phyloP scores from a whole-genome alignment of 2,888 invertebrate species.

The Mesoligia furuncula region DNA sequence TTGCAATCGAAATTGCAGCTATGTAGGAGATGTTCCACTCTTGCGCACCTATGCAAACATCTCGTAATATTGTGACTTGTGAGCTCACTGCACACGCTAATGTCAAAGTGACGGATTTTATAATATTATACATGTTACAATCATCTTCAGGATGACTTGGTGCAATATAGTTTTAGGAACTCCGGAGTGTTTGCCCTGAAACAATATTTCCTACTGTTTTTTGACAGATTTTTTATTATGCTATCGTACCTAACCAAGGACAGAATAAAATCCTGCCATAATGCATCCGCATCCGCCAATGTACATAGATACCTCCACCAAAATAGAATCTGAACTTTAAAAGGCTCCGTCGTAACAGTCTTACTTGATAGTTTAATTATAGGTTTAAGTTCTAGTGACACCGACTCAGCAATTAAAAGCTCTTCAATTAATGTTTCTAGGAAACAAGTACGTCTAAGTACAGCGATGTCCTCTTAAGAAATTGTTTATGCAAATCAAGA shows the following conservation, averaged over 20 bases:
- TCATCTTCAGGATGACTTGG: background rate
- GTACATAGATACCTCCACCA: background rate
- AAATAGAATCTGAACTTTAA: slow-evolving; percentile 10
- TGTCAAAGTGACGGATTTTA: slow-evolving; percentile 56
- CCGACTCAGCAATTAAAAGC: slow-evolving; percentile 30
- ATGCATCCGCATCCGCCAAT: background rate
- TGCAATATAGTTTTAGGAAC: background rate
- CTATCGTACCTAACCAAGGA: background rate
- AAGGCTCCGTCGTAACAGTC: background rate
- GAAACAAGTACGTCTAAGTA: background rate
- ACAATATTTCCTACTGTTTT: too few species aligned
- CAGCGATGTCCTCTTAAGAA: slow-evolving; percentile 28
- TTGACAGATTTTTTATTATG: background rate
- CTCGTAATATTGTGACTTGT: slow-evolving; percentile 60
- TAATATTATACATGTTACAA: slow-evolving; percentile 14
- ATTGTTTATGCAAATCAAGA: slow-evolving; percentile 45
- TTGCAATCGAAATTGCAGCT: slow-evolving; percentile 61
- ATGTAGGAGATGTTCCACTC: slow-evolving; percentile 47
- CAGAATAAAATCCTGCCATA: background rate
- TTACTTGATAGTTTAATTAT: slow-evolving; percentile 8
- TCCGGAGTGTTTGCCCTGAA: background rate
- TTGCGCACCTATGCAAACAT: slow-evolving; percentile 53
- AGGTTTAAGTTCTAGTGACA: slow-evolving; percentile 7
- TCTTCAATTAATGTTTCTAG: slow-evolving; percentile 17
- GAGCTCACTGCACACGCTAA: slow-evolving; percentile 52